Base-by-base conservation (phyloP, 2,888 invertebrate genomes). In the Drosophila paucipuncta region DNA sequence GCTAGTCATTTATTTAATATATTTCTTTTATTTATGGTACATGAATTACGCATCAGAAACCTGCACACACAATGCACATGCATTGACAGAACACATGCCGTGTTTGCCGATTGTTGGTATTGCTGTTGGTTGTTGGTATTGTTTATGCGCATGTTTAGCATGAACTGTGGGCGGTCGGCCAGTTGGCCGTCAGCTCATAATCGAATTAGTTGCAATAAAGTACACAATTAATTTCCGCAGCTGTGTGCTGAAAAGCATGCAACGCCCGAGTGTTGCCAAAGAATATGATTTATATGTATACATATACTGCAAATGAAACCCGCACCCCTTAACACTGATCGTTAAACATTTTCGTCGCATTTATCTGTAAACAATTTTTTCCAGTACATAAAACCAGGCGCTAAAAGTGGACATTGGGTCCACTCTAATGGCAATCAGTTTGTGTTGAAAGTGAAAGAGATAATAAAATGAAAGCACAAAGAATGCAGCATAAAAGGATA, bases 191-290 rank as follows among this genome's bases (percentile, higher is more conserved):
- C 70, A 31, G 54, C 65, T 82, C 76, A 80, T 89, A 89, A 90
- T 87, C 78, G 84, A 91, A 91, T 90, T 85, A 89, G 80, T 82
- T 86, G 78, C 80, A 86, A 88, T 86, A 89, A 90, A 83, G 85
- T 83, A 76, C 80, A 72, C 83, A 91, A 89, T 88, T 89, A 91
- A 89, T 91, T 91, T 88, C 78, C 86, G 89, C 80, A 60, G 39
- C 73, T 73, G 70, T 71, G 61, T 60, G 73, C 68, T 61, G 66
- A 70, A 82, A 72, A 68, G 67, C 59, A 70, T 49, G 59, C 70
- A 50, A 71, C 55, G 41, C 49, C 41, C 53, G 54, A 73, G 53
- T 64, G 43, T 25, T 31, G 67, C 13, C 30, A 37, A 50, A 43
- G 33, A 37, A 39, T 50, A 68, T 74, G 72, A 82, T 80, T 77